A percentile compares a stretch with the other conserved stretches of the same genome.
Conservation (phyloP, 2,113 vertebrate genomes). For the Bos javanicus region DNA sequence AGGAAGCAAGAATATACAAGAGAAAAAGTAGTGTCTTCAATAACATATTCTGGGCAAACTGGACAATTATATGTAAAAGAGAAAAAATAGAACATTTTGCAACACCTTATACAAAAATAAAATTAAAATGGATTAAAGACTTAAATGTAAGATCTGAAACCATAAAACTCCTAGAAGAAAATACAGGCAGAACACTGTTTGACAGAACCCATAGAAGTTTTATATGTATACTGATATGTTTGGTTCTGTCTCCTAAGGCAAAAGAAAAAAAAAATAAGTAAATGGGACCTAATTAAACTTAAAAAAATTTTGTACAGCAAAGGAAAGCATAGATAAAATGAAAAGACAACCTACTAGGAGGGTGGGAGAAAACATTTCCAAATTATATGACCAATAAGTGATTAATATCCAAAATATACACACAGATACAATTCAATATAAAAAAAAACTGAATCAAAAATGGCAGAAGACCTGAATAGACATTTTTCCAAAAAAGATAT, state of each 20-base stretch:
- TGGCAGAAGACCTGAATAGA: background rate
- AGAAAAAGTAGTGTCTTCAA: background rate
- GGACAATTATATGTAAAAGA: background rate
- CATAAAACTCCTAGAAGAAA: background rate
- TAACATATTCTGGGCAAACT: background rate
- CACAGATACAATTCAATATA: background rate
- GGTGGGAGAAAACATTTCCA: background rate
- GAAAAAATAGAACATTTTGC: too few species aligned
- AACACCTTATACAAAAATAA: too few species aligned
- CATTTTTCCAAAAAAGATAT: background rate
- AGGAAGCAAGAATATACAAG: background rate
- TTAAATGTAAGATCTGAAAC: background rate
- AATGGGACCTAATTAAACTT: background rate
- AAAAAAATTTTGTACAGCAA: background rate
- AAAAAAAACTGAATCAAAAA: background rate
- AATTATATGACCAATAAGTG: background rate
- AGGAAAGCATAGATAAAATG: background rate
- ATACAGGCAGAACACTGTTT: too few species aligned
- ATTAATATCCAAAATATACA: background rate
- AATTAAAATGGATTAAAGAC: background rate
- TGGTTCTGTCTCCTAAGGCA: background rate
- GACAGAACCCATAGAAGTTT: background rate
- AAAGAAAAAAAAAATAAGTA: background rate
- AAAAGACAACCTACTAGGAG: background rate
- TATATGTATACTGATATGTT: background rate